Evolutionary conservation across 2,888 invertebrate species (phyloP), one percentile per base, ranked within the genome.

Genomic region (Eupsilia transversa): DNA sequence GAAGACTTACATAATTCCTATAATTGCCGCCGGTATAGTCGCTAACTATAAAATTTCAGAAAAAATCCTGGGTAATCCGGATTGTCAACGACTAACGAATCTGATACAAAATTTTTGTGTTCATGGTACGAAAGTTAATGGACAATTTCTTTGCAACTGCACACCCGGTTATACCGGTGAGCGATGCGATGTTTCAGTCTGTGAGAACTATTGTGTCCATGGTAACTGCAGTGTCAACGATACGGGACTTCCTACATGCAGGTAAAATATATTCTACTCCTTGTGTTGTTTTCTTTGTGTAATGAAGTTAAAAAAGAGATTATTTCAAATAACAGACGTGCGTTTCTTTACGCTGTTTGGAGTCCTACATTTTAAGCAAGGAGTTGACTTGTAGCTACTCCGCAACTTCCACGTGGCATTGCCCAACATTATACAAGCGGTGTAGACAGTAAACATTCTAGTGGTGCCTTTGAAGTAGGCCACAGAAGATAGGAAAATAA

Each of bases 131-230:
- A 93, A 92, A 73, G 76, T 91, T 6, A 82, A 89, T 38, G 92
- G 89, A 0, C 89, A 88, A 56, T 88, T 91, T 9, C 91, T 90
- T 23, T 98, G 98, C 84, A n/a, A 60, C 35, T 60, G 60, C 17
- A n/a, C 35, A n/a, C 35, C 33, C 20, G 33, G 59, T 35, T 59
- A 59, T 1, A 35, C 14, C 33, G 33, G 23, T 33, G 33, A 59
- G 33, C 59, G 59, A 23, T 59, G 59, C 33, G 23, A 59, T 35
- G 23, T 59, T 23, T 96, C 97, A 1, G 93, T 97, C 33, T 98
- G 98, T 88, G 97, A 97, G 86, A 98, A 98, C 90, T 98, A 96
- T 90, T 98, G 98, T 90, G 90, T 98, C 3, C 95, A 97, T 79
- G 98, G 98, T 20, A 96, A 96, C 49, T 98, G 98, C 86, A 92